phyloP scores from a whole-genome alignment of 2,888 invertebrate genomes.

The Galeruca laticollis region DNA sequence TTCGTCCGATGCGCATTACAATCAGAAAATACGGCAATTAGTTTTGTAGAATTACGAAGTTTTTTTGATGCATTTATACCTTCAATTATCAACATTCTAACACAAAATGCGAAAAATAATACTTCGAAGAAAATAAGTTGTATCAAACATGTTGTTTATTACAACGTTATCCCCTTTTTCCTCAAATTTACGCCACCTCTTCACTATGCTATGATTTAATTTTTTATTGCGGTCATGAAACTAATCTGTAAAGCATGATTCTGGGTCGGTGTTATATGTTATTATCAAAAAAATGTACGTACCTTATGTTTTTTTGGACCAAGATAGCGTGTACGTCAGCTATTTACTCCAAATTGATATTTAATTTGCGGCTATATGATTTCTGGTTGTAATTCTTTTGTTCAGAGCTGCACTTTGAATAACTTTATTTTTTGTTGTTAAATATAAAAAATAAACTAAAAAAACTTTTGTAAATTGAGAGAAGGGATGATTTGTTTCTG shows the following conservation, averaged over 20 bases:
- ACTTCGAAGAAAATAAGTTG: no score
- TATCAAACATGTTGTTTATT: no score
- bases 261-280: neutral
- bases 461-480: no score
- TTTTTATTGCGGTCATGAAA: neutral
- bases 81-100: no score
- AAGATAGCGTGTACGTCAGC: neutral
- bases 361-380: neutral
- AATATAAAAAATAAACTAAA: neutral
- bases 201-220: neutral
- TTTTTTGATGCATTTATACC: no score
- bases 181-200: neutral
- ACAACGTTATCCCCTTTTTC: neutral
- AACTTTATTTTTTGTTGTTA: neutral
- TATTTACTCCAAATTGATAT: neutral
- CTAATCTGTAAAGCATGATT: constrained; percentile 3
- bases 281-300: neutral
- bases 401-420: neutral
- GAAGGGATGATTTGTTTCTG: no score
- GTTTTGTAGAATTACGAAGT: no score
- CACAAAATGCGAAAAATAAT: no score
- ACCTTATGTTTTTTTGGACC: neutral
- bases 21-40: no score
- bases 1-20: no score
- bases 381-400: neutral